Evolutionary conservation across 2,797 vertebrate genomes (phyloP), one percentile per base, ranked within the genome.

Genomic region (Periophthalmus magnuspinnatus): DNA sequence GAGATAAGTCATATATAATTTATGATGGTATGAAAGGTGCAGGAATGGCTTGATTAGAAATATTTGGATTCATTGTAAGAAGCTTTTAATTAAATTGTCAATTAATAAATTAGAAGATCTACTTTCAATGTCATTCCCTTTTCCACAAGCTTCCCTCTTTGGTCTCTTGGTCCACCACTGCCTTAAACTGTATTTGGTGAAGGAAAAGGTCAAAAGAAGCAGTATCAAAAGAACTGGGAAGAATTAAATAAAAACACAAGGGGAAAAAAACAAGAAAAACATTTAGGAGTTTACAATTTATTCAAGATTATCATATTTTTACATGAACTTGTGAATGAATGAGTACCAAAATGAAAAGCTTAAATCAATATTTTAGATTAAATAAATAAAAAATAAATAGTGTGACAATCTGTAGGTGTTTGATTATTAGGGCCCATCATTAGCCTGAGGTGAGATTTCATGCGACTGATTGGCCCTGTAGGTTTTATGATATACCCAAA

Each of bases 321-420:
- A 83, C 86, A 89, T 76, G 64, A 82, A 85, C 69, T 75, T 54
- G 72, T 80, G 21, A 45, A 41, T 22, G 13, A 47, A 63, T 36
- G 57, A 67, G 34, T 71, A 67, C 6, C 11, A 56, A 57, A 63
- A 65, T 68, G 62, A 69, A 52, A 36, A 72, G 34, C 1, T 65
- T 50, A 69, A 79, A 68, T 75, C 58, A 63, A 60, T 62, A 38
- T 21, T 58, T 67, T 41, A 55, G 63, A 69, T 33, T 34, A 70
- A 81, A 82, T 74, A 22, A 83, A 83, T 81, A 83, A 84, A 63
- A 83, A 81, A 89, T 78, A 88, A 87, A 86, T 75, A 81, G 77
- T 56, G 72, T 1, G 14, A 58, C 82, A 78, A 59, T n/a, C 34
- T 33, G 69, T 17, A 55, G 21, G 61, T 13, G 14, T 63, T 47